Evolutionary conservation across 2,888 invertebrate species (phyloP).

Genomic region (Callimorpha dominula): DNA sequence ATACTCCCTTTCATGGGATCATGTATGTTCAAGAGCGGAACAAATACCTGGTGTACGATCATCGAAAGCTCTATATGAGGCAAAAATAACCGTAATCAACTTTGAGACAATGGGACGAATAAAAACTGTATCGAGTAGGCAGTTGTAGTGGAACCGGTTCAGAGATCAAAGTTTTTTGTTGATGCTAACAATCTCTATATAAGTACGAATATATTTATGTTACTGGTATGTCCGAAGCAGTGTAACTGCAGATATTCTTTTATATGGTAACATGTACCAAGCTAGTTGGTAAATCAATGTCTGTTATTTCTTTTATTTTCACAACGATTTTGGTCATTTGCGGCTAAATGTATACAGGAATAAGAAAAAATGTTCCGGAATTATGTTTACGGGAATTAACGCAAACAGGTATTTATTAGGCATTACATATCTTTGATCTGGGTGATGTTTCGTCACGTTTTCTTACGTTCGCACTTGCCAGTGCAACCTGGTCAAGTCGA

Average conservation of each 20-base stretch:
- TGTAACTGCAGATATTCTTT: neutral
- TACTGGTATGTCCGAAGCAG: neutral
- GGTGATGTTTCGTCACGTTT: no score
- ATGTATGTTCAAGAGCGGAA: slow-evolving; percentile 15
- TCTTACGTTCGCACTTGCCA: no score
- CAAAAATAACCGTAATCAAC: slow-evolving; percentile 28
- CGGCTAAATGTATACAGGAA: no score
- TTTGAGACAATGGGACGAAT: slow-evolving; percentile 23
- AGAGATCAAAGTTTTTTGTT: slow-evolving; percentile 17
- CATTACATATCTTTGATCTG: no score
- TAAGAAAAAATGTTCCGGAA: no score
- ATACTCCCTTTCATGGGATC: neutral
- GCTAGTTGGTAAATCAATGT: no score
- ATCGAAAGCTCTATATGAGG: slow-evolving; percentile 3
- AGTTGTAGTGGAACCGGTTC: slow-evolving; percentile 32
- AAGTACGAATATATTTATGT: neutral
- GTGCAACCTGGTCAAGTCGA: no score
- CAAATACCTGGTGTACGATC: slow-evolving; percentile 27
- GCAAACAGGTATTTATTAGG: no score
- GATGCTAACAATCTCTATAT: slow-evolving; percentile 1
- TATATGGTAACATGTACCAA: neutral
- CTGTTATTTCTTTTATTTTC: no score
- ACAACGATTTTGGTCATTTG: no score
- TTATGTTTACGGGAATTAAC: no score
- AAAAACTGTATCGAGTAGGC: slow-evolving; percentile 20